Conservation (phyloP, 1,140 invertebrate species). For the Ceratina calcarata region DNA sequence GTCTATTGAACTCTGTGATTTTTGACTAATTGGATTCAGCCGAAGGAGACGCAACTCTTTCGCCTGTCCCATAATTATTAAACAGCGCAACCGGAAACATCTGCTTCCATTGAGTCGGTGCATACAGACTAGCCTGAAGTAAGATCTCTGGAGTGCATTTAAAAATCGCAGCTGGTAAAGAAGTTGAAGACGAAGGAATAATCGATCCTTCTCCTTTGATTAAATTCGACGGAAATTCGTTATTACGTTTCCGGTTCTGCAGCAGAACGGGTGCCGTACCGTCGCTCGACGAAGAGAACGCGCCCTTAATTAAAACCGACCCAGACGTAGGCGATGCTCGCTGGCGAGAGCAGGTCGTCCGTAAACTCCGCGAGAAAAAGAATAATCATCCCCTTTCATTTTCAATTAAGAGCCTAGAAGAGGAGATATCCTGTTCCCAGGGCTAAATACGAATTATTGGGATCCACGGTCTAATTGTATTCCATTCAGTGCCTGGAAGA, state of each 20-base stretch:
- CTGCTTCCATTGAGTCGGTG: background rate
- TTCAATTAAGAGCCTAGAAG: conserved; percentile 10
- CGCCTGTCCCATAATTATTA: no score
- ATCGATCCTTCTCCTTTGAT: conserved; percentile 1
- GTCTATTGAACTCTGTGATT: no score
- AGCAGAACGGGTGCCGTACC: background rate
- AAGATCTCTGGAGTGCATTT: background rate
- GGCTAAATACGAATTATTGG: conserved; percentile 25
- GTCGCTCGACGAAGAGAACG: background rate
- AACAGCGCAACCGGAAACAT: no score
- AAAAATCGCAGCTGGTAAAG: background rate
- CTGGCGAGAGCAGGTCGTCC: background rate
- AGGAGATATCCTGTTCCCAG: conserved; percentile 5
- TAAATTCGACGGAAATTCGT: conserved; percentile 22
- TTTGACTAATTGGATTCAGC: no score
- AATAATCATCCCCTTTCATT: conserved; percentile 31
- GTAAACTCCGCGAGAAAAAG: conserved; percentile 12
- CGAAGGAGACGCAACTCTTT: no score
- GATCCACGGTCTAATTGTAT: conserved; percentile 34
- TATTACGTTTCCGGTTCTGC: background rate
- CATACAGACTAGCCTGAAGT: background rate
- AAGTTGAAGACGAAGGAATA: background rate
- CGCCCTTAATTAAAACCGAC: conserved; percentile 33
- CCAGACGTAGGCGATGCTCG: background rate
- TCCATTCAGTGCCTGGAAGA: conserved; percentile 12